Base-by-base conservation (phyloP, 2,113 vertebrate species). In the Burhinus oedicnemus region DNA sequence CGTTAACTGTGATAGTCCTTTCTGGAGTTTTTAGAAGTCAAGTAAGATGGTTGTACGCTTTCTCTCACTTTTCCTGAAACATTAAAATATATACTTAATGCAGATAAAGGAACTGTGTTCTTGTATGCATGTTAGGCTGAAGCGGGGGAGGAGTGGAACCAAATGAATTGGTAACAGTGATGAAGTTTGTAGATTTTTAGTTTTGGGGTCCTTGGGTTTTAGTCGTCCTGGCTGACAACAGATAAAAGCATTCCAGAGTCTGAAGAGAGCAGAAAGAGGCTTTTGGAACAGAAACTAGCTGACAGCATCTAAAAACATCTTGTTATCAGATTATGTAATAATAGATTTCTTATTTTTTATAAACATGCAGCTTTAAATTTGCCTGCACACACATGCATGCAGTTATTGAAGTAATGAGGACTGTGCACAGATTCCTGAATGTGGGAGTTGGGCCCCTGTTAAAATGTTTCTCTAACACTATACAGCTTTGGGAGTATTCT, bases 291-390 rank as follows among this genome's bases (percentile, higher is more conserved):
- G 57, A 72, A 96, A 52, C 25, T 51, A 40, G 25, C 25, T 84
- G 61, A 57, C 22, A 93, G 49, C 30, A 69, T 78, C 64, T 74
- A 60, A 88, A 92, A 66, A 8, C 58, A 65, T 77, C 40, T 55
- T 77, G 19, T 86, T 93, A 61, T 44, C 40, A 36, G 40, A 15
- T 76, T 78, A 80, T 69, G 11, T 87, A 72, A 83, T 66, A 45
- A 61, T 78, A 45, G 30, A 57, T 92, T 82, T 92, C 38, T 83
- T 90, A 86, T 89, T 87, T 95, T 45, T 84, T 64, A 76, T 79
- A 90, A 88, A 78, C 42, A 44, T 9, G 11, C 36, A 72, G 36
- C 15, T 93, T 89, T 93, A 45, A 79, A 62, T 69, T 91, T 84
- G 57, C 75, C 45, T 58, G 13, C 58, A 22, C 32, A 52, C 30